Evolutionary conservation across 2,113 vertebrate genomes (phyloP), one percentile per base, ranked within the genome.

Genomic region (Lepus europaeus): DNA sequence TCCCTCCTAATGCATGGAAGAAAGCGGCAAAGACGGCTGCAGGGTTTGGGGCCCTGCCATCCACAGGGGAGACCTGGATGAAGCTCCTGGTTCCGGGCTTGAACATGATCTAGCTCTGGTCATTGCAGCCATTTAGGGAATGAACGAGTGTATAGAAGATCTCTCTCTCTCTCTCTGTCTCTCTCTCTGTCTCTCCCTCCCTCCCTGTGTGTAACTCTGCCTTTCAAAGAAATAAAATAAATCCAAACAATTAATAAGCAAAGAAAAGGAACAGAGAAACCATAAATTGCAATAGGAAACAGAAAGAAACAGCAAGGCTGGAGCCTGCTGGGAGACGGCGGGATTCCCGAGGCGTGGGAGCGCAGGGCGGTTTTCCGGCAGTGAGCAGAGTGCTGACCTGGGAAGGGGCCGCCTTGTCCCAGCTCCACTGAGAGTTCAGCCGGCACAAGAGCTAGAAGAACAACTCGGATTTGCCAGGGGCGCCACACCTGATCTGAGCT

Each of bases 381-480:
- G 1, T 27, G 17, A 36, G 9, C 16, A 22, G 70, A 63, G 33
- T 29, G 2, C 9, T 8, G 0, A 6, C 4, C 0, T 3, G 1
- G 25, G 19, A 20, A 85, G 90, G 82, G 17, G 36, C 22, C 1
- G 49, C 1, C 9, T 8, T 14, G 36, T 56, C 3, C 51, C 77
- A 16, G 63, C 81, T 51, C n/a, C 33, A 23, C 77, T 0, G 13
- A 79, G 82, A 61, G 45, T n/a, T 56, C 3, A 23, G 63, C 70
- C 49, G 25, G 31, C 56, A 61, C 68, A 49, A 73, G 68, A 63
- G 51, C 36, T 9, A 25, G 39, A 72, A 68, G 31, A 22, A 76
- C 33, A 33, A 73, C 66, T 76, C 10, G 29, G 73, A 77, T 90
- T 36, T 5, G 51, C 39, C 51, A 14, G 68, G 79, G 77, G 76